Base-by-base conservation (phyloP, 2,797 vertebrate genomes). In the Margarornis squamiger region DNA sequence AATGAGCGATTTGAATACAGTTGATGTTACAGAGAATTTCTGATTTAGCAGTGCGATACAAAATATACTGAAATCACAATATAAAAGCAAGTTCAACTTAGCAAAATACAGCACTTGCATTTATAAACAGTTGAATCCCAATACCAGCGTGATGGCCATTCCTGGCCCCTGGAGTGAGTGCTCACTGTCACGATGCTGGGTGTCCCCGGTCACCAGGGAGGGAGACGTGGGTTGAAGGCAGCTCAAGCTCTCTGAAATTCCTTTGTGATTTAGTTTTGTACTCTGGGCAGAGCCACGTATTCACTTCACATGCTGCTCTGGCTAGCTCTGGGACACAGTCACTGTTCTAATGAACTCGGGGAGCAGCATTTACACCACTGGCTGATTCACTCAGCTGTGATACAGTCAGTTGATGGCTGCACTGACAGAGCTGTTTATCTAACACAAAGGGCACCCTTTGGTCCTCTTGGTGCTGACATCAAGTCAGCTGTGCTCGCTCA, bases 61-160 rank as follows among this genome's bases (percentile, higher is more conserved):
- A 51, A 91, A 77, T 30, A 18, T 13, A 20, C n/a, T 26, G 32
- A 49, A 86, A 57, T 83, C 6, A 2, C 9, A 12, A 5, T 38
- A 29, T 6, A 72, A 39, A 59, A 34, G 46, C 22, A 32, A 52
- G 11, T 52, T 65, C 43, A 12, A 1, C 18, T 29, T 24, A 1
- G 38, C 30, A 27, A 62, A 70, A 43, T 38, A 3, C 2, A 61
- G 20, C 75, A 54, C 2, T 9, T 80, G n/a, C 55, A 29, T 46
- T 46, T 46, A 3, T 24, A 1, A 19, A 3, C 6, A 30, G 14
- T 10, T 62, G 48, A 10, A 24, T 1, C 46, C 14, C 23, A 4
- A 0, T 3, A 14, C 9, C 14, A 6, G 1, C 8, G 39, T 39
- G 52, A 12, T 62, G 16, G 21, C 22, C 1, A 0, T 30, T 49